Conservation (phyloP, 2,888 invertebrate genomes). For the Cordilura impudica region DNA sequence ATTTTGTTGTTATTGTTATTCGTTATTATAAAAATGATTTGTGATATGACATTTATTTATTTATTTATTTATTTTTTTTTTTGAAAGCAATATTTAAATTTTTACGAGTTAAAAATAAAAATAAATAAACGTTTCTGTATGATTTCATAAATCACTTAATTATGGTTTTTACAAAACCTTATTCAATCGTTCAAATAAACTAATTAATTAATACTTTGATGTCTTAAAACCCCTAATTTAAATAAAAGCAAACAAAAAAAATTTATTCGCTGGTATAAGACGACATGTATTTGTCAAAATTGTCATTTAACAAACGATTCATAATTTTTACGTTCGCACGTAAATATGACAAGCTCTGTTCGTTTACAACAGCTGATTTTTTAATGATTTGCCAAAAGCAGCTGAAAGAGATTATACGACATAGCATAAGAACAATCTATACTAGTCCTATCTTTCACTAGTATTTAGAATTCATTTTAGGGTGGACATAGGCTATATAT, state of each 20-base stretch:
- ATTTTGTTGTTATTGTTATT: conserved; percentile 38
- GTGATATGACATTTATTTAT: conserved; percentile 22
- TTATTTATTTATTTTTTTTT: conserved; percentile 23
- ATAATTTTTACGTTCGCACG: too few species aligned
- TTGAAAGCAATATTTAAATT: background rate
- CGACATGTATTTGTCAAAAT: too few species aligned
- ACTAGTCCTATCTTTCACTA: too few species aligned
- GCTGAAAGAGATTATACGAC: too few species aligned
- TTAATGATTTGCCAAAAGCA: too few species aligned
- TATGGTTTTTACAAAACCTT: background rate
- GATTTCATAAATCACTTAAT: conserved; percentile 44
- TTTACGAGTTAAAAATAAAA: background rate
- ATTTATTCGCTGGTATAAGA: too few species aligned
- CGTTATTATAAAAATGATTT: conserved; percentile 61
- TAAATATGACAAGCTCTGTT: too few species aligned
- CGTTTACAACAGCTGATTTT: too few species aligned
- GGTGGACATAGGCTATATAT: too few species aligned
- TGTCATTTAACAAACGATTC: too few species aligned
- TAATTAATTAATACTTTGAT: conserved; percentile 55
- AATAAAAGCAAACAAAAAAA: conserved; percentile 2
- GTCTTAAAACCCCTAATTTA: conserved; percentile 30
- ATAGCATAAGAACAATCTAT: too few species aligned
- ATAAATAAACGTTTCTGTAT: conserved; percentile 13
- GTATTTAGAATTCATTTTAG: too few species aligned
- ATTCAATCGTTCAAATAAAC: conserved; percentile 54